These are phyloP conservation scores for Tetrax tetrax DNA, from an alignment of 2,113 vertebrate species.

Conservation along the genomic window DNA sequence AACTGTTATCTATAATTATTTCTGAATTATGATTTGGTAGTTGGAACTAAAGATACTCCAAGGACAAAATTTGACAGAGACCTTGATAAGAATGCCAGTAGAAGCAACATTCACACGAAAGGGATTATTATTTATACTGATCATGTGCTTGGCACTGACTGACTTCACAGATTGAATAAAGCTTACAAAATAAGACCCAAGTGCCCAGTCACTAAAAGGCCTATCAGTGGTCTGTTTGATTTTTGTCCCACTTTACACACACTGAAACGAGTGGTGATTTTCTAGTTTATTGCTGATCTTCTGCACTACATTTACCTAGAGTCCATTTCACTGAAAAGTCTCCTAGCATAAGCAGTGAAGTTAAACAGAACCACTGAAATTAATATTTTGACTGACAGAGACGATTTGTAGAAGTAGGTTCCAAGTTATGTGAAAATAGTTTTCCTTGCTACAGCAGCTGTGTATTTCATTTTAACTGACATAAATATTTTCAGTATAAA, in stretches of 20 bases:
- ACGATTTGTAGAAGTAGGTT: neutral
- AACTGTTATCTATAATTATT: constrained; percentile 39
- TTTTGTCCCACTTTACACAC: neutral
- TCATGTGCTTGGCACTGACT: neutral
- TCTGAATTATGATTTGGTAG: neutral
- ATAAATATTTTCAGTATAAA: neutral
- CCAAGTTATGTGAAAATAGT: neutral
- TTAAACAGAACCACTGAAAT: neutral
- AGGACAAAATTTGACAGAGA: neutral
- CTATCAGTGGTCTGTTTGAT: neutral
- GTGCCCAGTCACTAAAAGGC: neutral
- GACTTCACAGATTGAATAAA: neutral
- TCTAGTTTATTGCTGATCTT: neutral
- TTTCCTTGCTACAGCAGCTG: neutral
- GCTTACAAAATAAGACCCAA: neutral
- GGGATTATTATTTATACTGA: neutral
- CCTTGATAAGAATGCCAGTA: neutral
- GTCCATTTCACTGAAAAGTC: neutral
- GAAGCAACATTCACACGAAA: neutral
- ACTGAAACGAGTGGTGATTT: neutral
- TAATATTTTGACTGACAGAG: neutral
- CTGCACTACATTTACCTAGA: neutral
- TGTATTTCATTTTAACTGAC: neutral
- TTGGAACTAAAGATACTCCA: neutral
- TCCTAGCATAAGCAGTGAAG: neutral